phyloP scores from a whole-genome alignment of 2,888 invertebrate species.

The Uropetala carovei region DNA sequence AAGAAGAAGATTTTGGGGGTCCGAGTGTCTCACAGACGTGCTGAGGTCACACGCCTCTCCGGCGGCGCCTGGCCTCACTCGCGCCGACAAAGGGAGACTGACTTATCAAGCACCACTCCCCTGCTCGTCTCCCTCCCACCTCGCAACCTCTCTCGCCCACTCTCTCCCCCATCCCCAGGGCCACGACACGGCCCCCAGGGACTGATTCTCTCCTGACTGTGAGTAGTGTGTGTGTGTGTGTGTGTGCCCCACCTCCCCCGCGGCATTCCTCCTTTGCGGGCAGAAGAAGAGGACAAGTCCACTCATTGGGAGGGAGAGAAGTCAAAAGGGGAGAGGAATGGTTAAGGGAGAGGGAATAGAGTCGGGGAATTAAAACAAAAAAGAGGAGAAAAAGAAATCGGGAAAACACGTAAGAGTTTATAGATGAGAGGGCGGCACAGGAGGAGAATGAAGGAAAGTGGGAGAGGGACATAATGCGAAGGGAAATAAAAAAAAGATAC shows the following conservation, averaged over 20 bases:
- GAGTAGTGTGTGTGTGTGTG: background rate
- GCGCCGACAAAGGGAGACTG: slow-evolving; percentile 53
- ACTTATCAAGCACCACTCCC: slow-evolving; percentile 62
- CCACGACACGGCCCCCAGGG: slow-evolving; percentile 54
- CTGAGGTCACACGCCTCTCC: slow-evolving; percentile 58
- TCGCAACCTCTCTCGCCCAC: background rate
- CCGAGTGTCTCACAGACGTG: slow-evolving; percentile 44
- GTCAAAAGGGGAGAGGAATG: background rate
- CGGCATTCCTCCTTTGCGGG: slow-evolving; percentile 39
- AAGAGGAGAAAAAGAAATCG: background rate
- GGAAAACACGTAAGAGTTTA: background rate
- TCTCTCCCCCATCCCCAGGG: slow-evolving; percentile 10
- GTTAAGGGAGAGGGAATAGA: background rate
- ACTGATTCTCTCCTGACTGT: background rate
- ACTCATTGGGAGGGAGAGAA: slow-evolving; percentile 21
- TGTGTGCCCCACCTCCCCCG: background rate
- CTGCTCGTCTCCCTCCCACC: background rate
- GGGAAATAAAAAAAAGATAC: background rate
- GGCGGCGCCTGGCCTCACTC: slow-evolving; percentile 30
- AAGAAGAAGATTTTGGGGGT: slow-evolving; percentile 33
- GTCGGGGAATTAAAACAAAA: background rate
- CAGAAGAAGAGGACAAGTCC: slow-evolving; percentile 3
- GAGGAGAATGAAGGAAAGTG: background rate
- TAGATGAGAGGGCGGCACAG: background rate
- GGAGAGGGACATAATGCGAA: background rate